Percentiles rank a stretch among this genome's conserved stretches.
These are phyloP conservation scores for Drosophila murphyi DNA, from an alignment of 1,140 invertebrate species.

Conservation along the genomic window DNA sequence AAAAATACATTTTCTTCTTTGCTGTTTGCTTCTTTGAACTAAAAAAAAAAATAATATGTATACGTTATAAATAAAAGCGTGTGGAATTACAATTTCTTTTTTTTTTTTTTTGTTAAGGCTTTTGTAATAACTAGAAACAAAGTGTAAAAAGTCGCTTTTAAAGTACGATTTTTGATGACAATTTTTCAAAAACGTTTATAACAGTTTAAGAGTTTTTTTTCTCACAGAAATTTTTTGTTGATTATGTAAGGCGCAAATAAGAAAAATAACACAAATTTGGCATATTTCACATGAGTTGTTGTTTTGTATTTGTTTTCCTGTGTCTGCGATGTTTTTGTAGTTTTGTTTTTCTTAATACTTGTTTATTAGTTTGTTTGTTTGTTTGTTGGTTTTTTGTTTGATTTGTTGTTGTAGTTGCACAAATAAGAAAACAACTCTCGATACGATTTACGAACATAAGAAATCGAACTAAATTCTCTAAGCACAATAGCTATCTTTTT, in stretches of 20 bases:
- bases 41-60: conserved; percentile 56
- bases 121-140: conserved; percentile 66
- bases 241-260: conserved; percentile 33
- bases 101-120: conserved; percentile 62
- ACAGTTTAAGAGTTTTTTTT: conserved; percentile 43
- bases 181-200: conserved; percentile 31
- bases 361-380: conserved; percentile 12
- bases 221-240: conserved; percentile 28
- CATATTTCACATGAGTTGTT: conserved; percentile 27
- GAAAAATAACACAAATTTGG: conserved; percentile 29
- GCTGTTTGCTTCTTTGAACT: conserved; percentile 41
- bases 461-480: conserved; percentile 56
- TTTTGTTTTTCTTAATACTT: conserved; percentile 44
- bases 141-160: conserved; percentile 50
- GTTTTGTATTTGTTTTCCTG: conserved; percentile 23
- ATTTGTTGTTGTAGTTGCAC: conserved; percentile 26
- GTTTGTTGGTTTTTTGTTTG: conserved; percentile 17
- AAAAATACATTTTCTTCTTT: conserved; percentile 44
- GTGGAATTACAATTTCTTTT: conserved; percentile 81
- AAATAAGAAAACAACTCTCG: conserved; percentile 33
- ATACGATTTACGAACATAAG: conserved; percentile 22
- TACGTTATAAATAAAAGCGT: conserved; percentile 80
- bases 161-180: conserved; percentile 28
- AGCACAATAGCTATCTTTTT: conserved; percentile 25
- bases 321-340: conserved; percentile 13